Evolutionary conservation across 2,113 vertebrate species (phyloP).

Genomic region (Aplodontia rufa): DNA sequence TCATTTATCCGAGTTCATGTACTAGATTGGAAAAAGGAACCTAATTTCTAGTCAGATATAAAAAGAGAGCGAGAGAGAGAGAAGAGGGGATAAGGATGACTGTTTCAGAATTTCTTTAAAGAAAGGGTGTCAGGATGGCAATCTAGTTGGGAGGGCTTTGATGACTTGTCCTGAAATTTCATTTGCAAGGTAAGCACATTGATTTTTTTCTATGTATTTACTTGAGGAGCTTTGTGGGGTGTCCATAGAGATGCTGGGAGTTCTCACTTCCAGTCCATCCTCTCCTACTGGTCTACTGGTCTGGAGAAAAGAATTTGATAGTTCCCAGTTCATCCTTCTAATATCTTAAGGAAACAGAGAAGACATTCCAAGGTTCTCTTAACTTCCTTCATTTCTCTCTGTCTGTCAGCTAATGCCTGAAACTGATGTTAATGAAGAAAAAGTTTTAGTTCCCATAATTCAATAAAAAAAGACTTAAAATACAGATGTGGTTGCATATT

Average conservation of each 20-base stretch:
- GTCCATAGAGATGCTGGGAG: background rate
- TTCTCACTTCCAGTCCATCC: background rate
- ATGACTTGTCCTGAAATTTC: background rate
- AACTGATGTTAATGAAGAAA: slow-evolving; percentile 53
- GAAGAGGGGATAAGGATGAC: background rate
- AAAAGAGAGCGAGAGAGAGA: background rate
- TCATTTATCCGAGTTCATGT: background rate
- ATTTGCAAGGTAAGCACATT: background rate
- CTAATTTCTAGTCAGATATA: background rate
- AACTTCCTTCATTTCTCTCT: slow-evolving; percentile 58
- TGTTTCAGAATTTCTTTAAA: background rate
- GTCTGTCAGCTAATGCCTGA: slow-evolving; percentile 43
- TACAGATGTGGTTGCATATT: background rate
- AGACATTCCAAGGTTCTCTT: slow-evolving; percentile 11
- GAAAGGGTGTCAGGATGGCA: background rate
- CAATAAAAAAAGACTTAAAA: slow-evolving; percentile 47
- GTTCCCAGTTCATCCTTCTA: background rate
- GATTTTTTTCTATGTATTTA: background rate
- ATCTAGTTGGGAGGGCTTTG: background rate
- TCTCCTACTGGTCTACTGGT: background rate
- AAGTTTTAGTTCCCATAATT: slow-evolving; percentile 49
- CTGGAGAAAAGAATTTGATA: background rate
- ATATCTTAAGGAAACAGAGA: background rate
- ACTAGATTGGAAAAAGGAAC: background rate
- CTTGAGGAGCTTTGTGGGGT: background rate